A percentile compares a stretch with the other conserved stretches of the same genome.
These are phyloP conservation scores for Epirrita christyi DNA, from an alignment of 2,888 invertebrate species.

Conservation along the genomic window DNA sequence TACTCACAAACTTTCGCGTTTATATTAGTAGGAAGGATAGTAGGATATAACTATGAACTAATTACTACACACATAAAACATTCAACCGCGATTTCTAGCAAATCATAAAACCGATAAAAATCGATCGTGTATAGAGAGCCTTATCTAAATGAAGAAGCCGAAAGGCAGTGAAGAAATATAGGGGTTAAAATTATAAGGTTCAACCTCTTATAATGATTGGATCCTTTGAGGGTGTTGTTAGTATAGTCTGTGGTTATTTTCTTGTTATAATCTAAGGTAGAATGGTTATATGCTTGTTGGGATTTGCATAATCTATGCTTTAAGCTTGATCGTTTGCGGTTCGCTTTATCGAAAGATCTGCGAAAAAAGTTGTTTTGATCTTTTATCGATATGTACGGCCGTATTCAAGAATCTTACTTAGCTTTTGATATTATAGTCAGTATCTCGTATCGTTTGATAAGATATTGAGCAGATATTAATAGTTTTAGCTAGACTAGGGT, in stretches of 20 bases:
- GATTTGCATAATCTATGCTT: conserved; percentile 17
- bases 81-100: too few species aligned
- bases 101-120: background rate
- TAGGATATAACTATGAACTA: too few species aligned
- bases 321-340: background rate
- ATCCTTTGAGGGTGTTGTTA: conserved; percentile 12
- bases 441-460: too few species aligned
- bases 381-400: conserved; percentile 5
- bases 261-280: conserved; percentile 9
- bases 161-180: conserved; percentile 39
- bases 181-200: conserved; percentile 35
- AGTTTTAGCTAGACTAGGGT: too few species aligned
- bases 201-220: conserved; percentile 28
- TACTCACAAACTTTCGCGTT: too few species aligned
- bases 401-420: too few species aligned
- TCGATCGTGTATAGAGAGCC: conserved; percentile 16
- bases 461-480: too few species aligned
- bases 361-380: background rate
- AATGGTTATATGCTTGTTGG: conserved; percentile 13
- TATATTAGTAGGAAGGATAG: too few species aligned
- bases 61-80: too few species aligned
- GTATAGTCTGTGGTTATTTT: conserved; percentile 9
- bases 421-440: too few species aligned
- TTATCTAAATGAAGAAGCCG: conserved; percentile 30
- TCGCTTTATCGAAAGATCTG: background rate